Conservation (phyloP, 2,113 vertebrate genomes). For the Malurus elegans region DNA sequence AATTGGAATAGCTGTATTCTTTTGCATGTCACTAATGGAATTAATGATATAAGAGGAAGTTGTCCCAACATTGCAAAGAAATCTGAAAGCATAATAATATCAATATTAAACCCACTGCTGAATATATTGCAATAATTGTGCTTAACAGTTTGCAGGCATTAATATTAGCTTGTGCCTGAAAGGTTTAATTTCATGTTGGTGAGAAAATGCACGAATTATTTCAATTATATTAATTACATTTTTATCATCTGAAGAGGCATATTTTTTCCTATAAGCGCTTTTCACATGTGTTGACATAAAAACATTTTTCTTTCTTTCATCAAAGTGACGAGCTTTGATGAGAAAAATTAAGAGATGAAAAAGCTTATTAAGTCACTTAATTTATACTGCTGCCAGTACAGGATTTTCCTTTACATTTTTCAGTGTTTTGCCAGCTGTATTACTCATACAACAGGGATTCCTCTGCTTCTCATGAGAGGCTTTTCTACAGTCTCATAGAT, state of each 20-base stretch:
- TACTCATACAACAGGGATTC: background rate
- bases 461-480: background rate
- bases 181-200: background rate
- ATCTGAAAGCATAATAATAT: background rate
- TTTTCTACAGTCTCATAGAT: background rate
- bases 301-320: constrained; percentile 34
- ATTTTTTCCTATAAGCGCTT: constrained; percentile 35
- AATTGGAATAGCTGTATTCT: background rate
- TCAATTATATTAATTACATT: constrained; percentile 36
- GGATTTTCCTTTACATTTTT: constrained; percentile 20
- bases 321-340: background rate
- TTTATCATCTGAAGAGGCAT: background rate
- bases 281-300: background rate
- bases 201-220: constrained; percentile 37
- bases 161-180: constrained; percentile 1
- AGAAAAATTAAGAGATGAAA: constrained; percentile 23
- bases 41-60: background rate
- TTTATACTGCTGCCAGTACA: background rate
- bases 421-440: background rate
- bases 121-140: background rate
- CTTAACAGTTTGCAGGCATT: background rate
- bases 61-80: background rate
- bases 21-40: background rate
- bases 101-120: background rate
- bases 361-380: constrained; percentile 10